A percentile compares a stretch with the other conserved stretches of the same genome.
Evolutionary conservation across 2,113 vertebrate genomes (phyloP).

Genomic region (Oplegnathus fasciatus): DNA sequence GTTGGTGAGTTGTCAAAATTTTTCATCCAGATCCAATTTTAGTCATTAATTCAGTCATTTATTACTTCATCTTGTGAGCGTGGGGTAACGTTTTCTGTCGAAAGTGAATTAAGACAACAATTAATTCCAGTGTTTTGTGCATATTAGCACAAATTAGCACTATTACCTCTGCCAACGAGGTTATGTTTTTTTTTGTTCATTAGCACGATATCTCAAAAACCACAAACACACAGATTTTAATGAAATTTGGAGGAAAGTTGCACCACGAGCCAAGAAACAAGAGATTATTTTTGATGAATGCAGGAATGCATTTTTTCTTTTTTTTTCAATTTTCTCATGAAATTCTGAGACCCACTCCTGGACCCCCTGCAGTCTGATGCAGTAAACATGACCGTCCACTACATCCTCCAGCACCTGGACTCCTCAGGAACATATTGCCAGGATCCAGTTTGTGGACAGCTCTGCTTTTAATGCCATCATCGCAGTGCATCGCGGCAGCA

Average conservation of each 20-base stretch:
- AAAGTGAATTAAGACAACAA: slow-evolving; percentile 21
- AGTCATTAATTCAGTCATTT: slow-evolving; percentile 26
- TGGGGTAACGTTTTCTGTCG: not conserved
- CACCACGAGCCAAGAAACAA: not conserved
- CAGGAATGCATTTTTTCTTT: not conserved
- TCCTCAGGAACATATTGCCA: too few species aligned
- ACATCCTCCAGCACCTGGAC: too few species aligned
- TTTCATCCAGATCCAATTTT: slow-evolving; percentile 32
- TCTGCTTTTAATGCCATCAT: too few species aligned
- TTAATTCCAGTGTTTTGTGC: not conserved
- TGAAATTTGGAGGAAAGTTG: not conserved
- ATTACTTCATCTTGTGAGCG: not conserved
- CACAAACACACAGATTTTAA: not conserved
- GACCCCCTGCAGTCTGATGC: too few species aligned
- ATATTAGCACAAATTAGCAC: not conserved
- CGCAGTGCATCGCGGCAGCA: too few species aligned
- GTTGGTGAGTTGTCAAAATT: slow-evolving; percentile 17
- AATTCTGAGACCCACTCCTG: too few species aligned
- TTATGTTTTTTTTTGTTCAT: not conserved
- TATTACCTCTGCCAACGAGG: not conserved
- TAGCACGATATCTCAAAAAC: not conserved
- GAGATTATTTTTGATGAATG: not conserved
- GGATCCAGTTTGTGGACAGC: too few species aligned
- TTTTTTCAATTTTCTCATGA: too few species aligned
- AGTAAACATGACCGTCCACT: too few species aligned